phyloP scores from a whole-genome alignment of 2,888 invertebrate species.

The Troides helena region DNA sequence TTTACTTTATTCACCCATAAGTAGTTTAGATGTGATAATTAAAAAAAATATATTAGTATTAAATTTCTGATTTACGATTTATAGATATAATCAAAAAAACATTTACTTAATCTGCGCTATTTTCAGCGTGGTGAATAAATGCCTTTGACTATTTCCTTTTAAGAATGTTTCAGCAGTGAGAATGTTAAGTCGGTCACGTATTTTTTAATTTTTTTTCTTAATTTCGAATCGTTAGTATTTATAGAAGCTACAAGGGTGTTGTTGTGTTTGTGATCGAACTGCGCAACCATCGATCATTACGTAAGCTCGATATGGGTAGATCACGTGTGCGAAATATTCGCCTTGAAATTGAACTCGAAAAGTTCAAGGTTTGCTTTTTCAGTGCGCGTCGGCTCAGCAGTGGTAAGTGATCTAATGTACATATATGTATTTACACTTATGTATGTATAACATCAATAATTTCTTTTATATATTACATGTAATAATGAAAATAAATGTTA shows the following conservation, averaged over 20 bases:
- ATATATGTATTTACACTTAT: slow-evolving; percentile 31
- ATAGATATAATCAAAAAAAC: too few relatives aligned
- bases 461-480: not conserved
- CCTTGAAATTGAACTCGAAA: slow-evolving; percentile 73
- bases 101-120: too few relatives aligned
- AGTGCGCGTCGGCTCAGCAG: slow-evolving; percentile 53
- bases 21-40: not conserved
- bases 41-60: too few relatives aligned
- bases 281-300: slow-evolving; percentile 41
- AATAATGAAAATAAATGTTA: not conserved
- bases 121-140: too few relatives aligned
- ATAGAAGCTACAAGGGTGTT: not conserved
- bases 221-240: not conserved
- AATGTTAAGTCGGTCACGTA: too few relatives aligned
- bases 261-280: slow-evolving; percentile 28
- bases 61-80: too few relatives aligned
- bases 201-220: not conserved
- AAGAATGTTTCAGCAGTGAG: too few relatives aligned
- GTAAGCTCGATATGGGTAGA: slow-evolving; percentile 60
- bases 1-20: not conserved
- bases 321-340: slow-evolving; percentile 61
- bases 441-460: slow-evolving; percentile 16
- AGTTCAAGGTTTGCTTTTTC: slow-evolving; percentile 78
- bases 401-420: slow-evolving; percentile 47
- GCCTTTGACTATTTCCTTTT: too few relatives aligned